Evolutionary conservation across 1,140 invertebrate species (phyloP).

Genomic region (Tetramorium simillimum): DNA sequence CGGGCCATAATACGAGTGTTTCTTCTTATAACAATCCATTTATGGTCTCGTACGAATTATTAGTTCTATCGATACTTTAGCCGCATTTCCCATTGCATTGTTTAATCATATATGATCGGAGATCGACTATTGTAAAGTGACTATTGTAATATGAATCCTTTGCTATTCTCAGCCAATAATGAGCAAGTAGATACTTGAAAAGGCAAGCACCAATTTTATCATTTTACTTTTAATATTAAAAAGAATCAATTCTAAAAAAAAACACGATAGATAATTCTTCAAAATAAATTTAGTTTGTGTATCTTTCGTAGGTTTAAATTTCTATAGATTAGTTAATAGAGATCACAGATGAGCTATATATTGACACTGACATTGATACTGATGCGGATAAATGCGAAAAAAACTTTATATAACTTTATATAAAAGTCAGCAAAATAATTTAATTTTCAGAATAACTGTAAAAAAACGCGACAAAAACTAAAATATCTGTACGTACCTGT

Average conservation of each 20-base stretch:
- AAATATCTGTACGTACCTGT: slow-evolving; percentile 25
- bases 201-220: slow-evolving; percentile 6
- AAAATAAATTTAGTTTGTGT: slow-evolving; percentile 29
- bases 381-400: slow-evolving; percentile 27
- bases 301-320: background rate
- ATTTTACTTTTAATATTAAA: slow-evolving; percentile 13
- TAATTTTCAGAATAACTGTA: slow-evolving; percentile 25
- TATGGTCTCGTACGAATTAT: slow-evolving; percentile 71
- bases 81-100: slow-evolving; percentile 21
- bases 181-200: slow-evolving; percentile 38
- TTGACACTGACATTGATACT: slow-evolving; percentile 10
- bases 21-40: slow-evolving; percentile 60
- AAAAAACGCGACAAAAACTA: slow-evolving; percentile 15
- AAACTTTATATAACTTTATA: background rate
- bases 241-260: background rate
- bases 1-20: slow-evolving; percentile 77
- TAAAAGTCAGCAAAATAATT: slow-evolving; percentile 18
- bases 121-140: slow-evolving; percentile 58
- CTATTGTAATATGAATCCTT: background rate
- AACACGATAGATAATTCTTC: background rate
- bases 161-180: slow-evolving; percentile 3
- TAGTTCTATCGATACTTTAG: slow-evolving; percentile 1
- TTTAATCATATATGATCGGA: slow-evolving; percentile 50
- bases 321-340: slow-evolving; percentile 16
- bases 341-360: slow-evolving; percentile 48